phyloP scores from a whole-genome alignment of 2,797 vertebrate species.

The Neopelma chrysocephalum region DNA sequence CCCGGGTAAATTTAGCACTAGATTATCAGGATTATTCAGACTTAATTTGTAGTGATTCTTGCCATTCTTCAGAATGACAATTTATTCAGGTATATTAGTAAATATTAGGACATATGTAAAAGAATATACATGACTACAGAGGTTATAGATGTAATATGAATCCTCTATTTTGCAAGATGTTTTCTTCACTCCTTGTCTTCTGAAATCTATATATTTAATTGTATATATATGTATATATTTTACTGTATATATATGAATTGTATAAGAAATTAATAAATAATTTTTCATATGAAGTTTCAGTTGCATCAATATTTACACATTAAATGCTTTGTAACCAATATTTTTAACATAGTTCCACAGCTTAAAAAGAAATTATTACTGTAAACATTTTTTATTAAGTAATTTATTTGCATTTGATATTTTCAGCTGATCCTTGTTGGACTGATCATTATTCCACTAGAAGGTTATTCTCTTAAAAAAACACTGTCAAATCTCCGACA shows the following conservation, averaged over 20 bases:
- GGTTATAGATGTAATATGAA: neutral
- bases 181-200: neutral
- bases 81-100: neutral
- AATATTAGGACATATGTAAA: neutral
- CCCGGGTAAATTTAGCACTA: neutral
- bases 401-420: neutral
- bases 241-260: rapidly evolving
- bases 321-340: neutral
- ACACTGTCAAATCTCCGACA: neutral
- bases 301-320: neutral
- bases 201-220: neutral
- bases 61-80: neutral
- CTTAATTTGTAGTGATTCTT: neutral
- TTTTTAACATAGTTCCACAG: neutral
- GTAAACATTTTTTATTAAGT: neutral
- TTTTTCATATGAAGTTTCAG: neutral
- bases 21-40: neutral
- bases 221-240: no score
- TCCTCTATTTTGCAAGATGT: neutral
- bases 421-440: neutral
- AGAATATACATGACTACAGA: neutral
- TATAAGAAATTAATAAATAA: neutral
- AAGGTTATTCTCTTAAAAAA: neutral
- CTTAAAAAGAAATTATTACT: neutral
- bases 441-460: neutral